phyloP scores from a whole-genome alignment of 2,797 vertebrate species.

The Epinephelus coioides region DNA sequence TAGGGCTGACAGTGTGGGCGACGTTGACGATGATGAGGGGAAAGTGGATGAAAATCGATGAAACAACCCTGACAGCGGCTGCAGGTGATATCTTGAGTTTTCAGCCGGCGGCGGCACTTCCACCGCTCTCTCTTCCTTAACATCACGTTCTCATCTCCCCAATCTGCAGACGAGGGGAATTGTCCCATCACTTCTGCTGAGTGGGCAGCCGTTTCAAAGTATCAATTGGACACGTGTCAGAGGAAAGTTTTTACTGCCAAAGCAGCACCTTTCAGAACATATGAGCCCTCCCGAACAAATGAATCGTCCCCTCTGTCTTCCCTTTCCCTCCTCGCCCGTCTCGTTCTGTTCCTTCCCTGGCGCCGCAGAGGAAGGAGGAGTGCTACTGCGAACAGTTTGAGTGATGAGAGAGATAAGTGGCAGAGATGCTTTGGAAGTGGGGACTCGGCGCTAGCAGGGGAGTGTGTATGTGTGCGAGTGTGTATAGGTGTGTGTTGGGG shows the following conservation, averaged over 20 bases:
- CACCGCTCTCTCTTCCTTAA: conserved; percentile 49
- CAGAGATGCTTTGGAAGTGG: conserved; percentile 80
- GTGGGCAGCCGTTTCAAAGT: conserved; percentile 78
- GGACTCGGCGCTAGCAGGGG: conserved; percentile 55
- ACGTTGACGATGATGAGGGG: conserved; percentile 63
- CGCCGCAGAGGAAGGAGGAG: conserved; percentile 53
- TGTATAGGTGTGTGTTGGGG: conserved; percentile 46
- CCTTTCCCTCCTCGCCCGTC: conserved; percentile 51
- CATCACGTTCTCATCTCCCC: conserved; percentile 61
- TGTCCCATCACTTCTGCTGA: conserved; percentile 81
- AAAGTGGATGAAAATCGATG: conserved; percentile 66
- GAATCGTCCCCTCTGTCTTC: conserved; percentile 70
- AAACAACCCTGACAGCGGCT: conserved; percentile 50
- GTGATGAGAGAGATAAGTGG: conserved; percentile 84
- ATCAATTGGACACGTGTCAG: conserved; percentile 81
- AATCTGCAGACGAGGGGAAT: conserved; percentile 69
- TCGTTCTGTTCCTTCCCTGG: conserved; percentile 58
- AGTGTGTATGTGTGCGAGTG: conserved; percentile 42
- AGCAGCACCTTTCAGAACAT: conserved; percentile 80
- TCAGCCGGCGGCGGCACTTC: conserved; percentile 42
- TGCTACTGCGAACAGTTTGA: conserved; percentile 72
- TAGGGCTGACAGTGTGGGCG: conserved; percentile 33
- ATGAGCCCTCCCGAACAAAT: conserved; percentile 74
- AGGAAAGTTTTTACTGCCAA: conserved; percentile 81
- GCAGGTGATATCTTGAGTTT: conserved; percentile 61